Evolutionary conservation across 1,140 invertebrate species (phyloP), one percentile per base, ranked within the genome.

Genomic region (Sycobia sp.): DNA sequence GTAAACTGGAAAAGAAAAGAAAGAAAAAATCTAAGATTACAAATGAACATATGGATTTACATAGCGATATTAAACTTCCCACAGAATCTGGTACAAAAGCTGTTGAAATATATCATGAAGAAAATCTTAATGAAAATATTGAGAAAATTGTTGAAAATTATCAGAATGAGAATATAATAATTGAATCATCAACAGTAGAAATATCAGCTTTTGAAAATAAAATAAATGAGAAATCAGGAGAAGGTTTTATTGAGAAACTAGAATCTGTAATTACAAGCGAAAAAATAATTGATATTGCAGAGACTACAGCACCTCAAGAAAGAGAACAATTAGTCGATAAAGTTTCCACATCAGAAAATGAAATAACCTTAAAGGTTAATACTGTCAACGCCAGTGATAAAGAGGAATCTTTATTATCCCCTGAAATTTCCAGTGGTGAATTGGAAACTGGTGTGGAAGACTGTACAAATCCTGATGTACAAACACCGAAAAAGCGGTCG

Each of bases 401-500:
- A n/a, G n/a, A n/a, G n/a, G n/a, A n/a, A n/a, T n/a, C n/a, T n/a
- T n/a, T n/a, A n/a, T 49, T 16, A 5, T 18, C 3, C 8, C 9
- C 41, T 9, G 64, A 69, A 27, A 0, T 61, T 2, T n/a, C n/a
- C n/a, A n/a, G n/a, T n/a, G n/a, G n/a, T n/a, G n/a, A n/a, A n/a
- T n/a, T n/a, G n/a, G n/a, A n/a, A n/a, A n/a, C n/a, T n/a, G n/a
- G n/a, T n/a, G n/a, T n/a, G n/a, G 69, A 70, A 7, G 61, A 65
- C 4, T 46, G 44, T 29, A 27, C 18, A 9, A 36, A 41, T 2
- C 69, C 74, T 10, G 74, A 76, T 22, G 59, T 69, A n/a, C 72
- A 71, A 16, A 47, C 68, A 0, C 69, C 72, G 0, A 78, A 79
- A 29, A 81, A 81, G 57, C 69, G 72, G 20, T 36, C 67, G 0